Evolutionary conservation across 2,113 vertebrate species (phyloP).

Genomic region (Tichodroma muraria): DNA sequence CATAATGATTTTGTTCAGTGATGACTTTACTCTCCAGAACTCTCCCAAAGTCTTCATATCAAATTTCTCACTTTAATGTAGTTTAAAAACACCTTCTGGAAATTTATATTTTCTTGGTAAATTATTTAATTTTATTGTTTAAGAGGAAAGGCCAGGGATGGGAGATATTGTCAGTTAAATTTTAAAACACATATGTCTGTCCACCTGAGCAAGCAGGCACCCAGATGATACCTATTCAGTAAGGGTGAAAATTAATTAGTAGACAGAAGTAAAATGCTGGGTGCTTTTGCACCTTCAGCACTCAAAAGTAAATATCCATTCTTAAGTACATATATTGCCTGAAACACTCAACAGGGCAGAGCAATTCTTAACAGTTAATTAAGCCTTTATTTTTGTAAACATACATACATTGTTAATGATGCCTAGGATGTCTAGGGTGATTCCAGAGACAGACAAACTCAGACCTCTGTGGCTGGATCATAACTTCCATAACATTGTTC

Average conservation of each 20-base stretch:
- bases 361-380: background rate
- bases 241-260: background rate
- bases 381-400: background rate
- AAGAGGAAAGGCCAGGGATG: background rate
- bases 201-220: background rate
- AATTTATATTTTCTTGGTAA: background rate
- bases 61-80: background rate
- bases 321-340: background rate
- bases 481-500: background rate
- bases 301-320: background rate
- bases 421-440: background rate
- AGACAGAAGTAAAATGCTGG: background rate
- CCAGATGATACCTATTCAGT: background rate
- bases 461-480: background rate
- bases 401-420: background rate
- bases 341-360: background rate
- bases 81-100: background rate
- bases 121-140: background rate
- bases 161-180: background rate
- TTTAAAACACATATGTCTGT: background rate
- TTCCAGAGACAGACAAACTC: background rate
- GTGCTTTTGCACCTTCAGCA: background rate
- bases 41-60: background rate
- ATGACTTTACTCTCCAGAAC: background rate
- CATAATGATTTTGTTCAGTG: background rate